These are phyloP conservation scores for Tolmerus cingulatus DNA, from an alignment of 2,888 invertebrate species.

Conservation along the genomic window DNA sequence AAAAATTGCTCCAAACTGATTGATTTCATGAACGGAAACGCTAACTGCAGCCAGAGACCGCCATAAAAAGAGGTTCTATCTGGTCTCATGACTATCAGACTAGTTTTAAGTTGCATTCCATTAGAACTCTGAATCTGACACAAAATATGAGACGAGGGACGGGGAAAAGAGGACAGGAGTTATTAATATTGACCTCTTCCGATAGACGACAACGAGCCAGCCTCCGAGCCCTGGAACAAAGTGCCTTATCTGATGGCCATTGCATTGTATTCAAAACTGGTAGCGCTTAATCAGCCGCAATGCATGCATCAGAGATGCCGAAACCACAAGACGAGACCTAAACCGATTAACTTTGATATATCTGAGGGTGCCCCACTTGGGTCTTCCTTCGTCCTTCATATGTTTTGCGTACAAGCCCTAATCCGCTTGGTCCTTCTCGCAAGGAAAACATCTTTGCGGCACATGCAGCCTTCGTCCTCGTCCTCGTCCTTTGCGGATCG, in stretches of 20 bases:
- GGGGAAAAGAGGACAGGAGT: not conserved
- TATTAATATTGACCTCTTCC: constrained; percentile 36
- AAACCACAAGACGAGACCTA: not conserved
- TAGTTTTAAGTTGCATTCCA: constrained; percentile 26
- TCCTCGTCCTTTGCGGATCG: not conserved
- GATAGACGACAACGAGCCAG: not conserved
- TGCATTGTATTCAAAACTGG: constrained; percentile 17
- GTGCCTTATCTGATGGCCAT: constrained; percentile 27
- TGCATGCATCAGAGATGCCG: not conserved
- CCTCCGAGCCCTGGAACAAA: constrained; percentile 5
- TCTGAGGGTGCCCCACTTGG: not conserved
- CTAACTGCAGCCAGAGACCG: not conserved
- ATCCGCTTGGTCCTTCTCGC: not conserved
- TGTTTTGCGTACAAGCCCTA: not conserved
- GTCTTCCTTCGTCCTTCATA: not conserved
- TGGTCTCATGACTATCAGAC: not conserved
- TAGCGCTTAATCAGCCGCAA: not conserved
- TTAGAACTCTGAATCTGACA: constrained; percentile 30
- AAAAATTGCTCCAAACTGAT: constrained; percentile 6
- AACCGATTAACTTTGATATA: constrained; percentile 29
- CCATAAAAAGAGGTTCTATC: not conserved
- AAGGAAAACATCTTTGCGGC: not conserved
- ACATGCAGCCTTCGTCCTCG: not conserved
- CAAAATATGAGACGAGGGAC: not conserved
- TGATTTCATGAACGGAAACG: constrained; percentile 37